Percentiles rank a stretch among this genome's conserved stretches.
phyloP scores from a whole-genome alignment of 2,888 invertebrate genomes.

The Acrobeloides nanus region DNA sequence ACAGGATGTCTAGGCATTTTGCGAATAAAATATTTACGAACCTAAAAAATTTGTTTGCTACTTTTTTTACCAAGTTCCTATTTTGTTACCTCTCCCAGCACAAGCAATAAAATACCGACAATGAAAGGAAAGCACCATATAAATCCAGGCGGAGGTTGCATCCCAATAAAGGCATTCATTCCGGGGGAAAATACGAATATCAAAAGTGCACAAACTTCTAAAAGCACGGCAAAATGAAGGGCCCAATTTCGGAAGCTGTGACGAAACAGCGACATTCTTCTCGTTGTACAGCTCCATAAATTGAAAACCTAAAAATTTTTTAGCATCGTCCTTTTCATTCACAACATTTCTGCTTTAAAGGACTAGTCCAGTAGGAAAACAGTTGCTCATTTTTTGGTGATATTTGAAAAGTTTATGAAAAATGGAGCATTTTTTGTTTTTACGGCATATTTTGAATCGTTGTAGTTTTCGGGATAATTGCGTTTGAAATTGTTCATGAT shows the following conservation, averaged over 20 bases:
- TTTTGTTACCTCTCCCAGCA: slow-evolving; percentile 30
- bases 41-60: background rate
- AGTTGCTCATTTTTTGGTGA: too few species aligned
- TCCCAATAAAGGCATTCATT: slow-evolving; percentile 30
- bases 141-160: slow-evolving; percentile 30
- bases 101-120: slow-evolving; percentile 30
- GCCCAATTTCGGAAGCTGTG: slow-evolving; percentile 36
- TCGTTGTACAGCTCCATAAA: slow-evolving; percentile 38
- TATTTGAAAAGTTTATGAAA: too few species aligned
- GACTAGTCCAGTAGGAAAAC: too few species aligned
- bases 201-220: slow-evolving; percentile 32
- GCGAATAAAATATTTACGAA: too few species aligned
- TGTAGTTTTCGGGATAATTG: too few species aligned
- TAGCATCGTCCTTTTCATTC: too few species aligned
- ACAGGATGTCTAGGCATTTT: too few species aligned
- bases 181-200: slow-evolving; percentile 37
- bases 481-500: too few species aligned
- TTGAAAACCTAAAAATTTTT: slow-evolving; percentile 28
- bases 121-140: slow-evolving; percentile 34
- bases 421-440: too few species aligned
- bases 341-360: too few species aligned
- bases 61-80: background rate
- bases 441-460: too few species aligned
- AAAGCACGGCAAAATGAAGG: slow-evolving; percentile 29
- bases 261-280: slow-evolving; percentile 34